Evolutionary conservation across 2,797 vertebrate genomes (phyloP).

Genomic region (Oreochromis grahami): DNA sequence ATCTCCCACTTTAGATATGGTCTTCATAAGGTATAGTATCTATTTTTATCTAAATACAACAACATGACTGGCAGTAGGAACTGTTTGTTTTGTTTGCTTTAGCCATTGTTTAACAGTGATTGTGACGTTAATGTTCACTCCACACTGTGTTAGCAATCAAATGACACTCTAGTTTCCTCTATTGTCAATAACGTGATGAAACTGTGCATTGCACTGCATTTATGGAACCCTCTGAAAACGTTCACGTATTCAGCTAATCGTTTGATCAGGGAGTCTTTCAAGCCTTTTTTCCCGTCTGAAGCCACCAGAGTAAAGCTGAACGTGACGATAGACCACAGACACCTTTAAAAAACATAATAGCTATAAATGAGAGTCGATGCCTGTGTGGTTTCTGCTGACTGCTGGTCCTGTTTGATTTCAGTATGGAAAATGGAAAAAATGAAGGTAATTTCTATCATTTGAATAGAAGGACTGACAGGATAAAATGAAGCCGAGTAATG

Average conservation of each 20-base stretch:
- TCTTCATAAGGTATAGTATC: background rate
- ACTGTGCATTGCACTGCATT: background rate
- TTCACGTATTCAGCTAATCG: background rate
- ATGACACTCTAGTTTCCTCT: background rate
- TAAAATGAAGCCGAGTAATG: background rate
- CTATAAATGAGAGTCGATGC: background rate
- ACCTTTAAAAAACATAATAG: background rate
- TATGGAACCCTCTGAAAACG: background rate
- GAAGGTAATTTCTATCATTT: background rate
- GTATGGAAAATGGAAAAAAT: background rate
- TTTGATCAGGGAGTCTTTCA: background rate
- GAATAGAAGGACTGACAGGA: background rate
- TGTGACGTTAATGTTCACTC: background rate
- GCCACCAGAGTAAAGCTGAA: background rate
- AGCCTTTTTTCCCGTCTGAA: background rate
- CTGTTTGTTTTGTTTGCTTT: background rate
- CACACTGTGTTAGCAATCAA: background rate
- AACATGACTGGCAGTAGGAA: background rate
- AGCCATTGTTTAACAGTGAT: background rate
- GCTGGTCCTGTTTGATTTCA: background rate
- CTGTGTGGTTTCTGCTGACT: background rate
- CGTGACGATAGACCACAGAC: background rate
- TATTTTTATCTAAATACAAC: background rate
- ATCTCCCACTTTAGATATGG: background rate
- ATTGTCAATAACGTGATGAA: background rate